A percentile compares a stretch with the other conserved stretches of the same genome.
Evolutionary conservation across 2,797 vertebrate genomes (phyloP).

Genomic region (Anabacerthia variegaticeps): DNA sequence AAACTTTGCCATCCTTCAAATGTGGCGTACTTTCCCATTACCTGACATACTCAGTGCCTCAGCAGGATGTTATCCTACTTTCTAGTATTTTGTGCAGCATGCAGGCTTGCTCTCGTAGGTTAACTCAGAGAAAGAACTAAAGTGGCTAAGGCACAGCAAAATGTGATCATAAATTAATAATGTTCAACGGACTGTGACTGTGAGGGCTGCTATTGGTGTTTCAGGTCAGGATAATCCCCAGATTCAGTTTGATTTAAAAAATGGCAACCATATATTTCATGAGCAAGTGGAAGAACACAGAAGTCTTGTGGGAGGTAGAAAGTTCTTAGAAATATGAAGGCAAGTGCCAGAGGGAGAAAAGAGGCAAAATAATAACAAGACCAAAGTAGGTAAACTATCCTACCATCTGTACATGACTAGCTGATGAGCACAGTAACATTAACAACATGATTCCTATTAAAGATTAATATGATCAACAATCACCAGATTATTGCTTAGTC

Average conservation of each 20-base stretch:
- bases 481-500: not conserved
- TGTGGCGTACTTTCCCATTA: not conserved
- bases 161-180: slow-evolving; percentile 66
- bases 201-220: slow-evolving; percentile 54
- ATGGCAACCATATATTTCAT: slow-evolving; percentile 34
- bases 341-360: not conserved
- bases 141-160: slow-evolving; percentile 37
- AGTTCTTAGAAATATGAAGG: slow-evolving; percentile 9
- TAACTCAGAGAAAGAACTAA: slow-evolving; percentile 5
- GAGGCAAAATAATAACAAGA: not conserved
- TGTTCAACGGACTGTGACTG: slow-evolving; percentile 56
- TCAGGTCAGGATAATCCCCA: slow-evolving; percentile 44
- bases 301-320: not conserved
- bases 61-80: slow-evolving; percentile 50
- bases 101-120: slow-evolving; percentile 19
- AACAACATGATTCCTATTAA: not conserved
- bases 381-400: not conserved
- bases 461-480: not conserved
- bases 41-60: not conserved
- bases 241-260: slow-evolving; percentile 27
- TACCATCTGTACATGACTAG: accelerated
- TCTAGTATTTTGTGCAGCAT: slow-evolving; percentile 30
- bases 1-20: not conserved
- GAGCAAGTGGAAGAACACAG: slow-evolving; percentile 14
- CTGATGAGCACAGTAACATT: not conserved